Evolutionary conservation across 2,797 vertebrate species (phyloP), one percentile per base, ranked within the genome.

Genomic region (Sebastes dallii): DNA sequence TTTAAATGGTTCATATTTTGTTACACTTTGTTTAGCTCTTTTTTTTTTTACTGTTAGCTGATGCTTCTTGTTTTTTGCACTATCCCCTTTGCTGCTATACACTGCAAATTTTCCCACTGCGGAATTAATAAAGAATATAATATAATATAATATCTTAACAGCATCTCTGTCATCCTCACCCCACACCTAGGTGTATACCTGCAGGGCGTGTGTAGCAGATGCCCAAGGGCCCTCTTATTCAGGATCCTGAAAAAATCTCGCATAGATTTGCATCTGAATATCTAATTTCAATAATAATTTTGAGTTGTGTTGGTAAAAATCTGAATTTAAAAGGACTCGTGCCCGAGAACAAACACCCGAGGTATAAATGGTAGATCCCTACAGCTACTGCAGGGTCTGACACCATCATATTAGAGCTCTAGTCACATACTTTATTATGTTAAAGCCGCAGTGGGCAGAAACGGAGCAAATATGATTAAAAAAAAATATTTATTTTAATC

Each of bases 261-360:
- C 39, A 34, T 32, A 20, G 4, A 80, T 86, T 81, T 87, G 67
- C 80, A 87, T 73, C 9, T 73, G 9, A 81, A 85, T 83, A 24
- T 56, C 46, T 55, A 1, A 88, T 59, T 75, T 76, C 7, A 82
- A 58, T 72, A 34, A 70, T 32, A 39, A 54, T 75, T 39, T 39
- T 32, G 4, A 75, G 16, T 22, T 30, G 11, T 46, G n/a, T 11
- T 39, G n/a, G 22, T 56, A 30, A 69, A 75, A 50, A 54, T n/a
- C 8, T 0, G 3, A 16, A 10, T 14, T 58, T 29, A 25, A 66
- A 46, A 54, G 4, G 27, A 64, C 55, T 29, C 7, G 22, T 46
- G 46, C 20, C 32, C 5, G 12, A 27, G 29, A 66, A 55, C 22
- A 46, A 68, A 30, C 55, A 66, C 27, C 30, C 4, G 13, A 6